phyloP scores from a whole-genome alignment of 2,113 vertebrate species.

The Trematocara marginatum region DNA sequence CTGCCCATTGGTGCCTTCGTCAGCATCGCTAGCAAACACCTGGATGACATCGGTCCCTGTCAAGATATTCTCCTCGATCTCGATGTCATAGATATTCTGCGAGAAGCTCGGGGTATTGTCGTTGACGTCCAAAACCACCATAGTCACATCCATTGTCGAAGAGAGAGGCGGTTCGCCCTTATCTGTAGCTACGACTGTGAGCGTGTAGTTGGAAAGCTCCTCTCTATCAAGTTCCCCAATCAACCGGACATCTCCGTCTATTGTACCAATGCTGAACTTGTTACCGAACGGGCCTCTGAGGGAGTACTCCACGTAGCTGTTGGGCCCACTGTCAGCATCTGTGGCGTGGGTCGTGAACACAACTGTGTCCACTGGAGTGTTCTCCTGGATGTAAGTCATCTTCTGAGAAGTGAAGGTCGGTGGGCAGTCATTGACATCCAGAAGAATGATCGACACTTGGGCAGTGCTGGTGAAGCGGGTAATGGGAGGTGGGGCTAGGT shows the following conservation, averaged over 20 bases:
- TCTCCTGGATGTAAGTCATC: constrained; percentile 89
- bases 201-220: constrained; percentile 83
- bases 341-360: constrained; percentile 84
- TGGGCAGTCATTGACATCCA: constrained; percentile 91
- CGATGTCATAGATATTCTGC: constrained; percentile 83
- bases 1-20: constrained; percentile 90
- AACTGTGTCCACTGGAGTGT: constrained; percentile 85
- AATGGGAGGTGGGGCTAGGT: constrained; percentile 74
- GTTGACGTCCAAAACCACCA: constrained; percentile 88
- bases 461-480: constrained; percentile 85
- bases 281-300: constrained; percentile 74
- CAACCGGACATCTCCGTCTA: constrained; percentile 84
- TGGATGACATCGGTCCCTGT: constrained; percentile 86
- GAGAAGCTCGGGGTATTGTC: constrained; percentile 90
- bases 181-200: constrained; percentile 87
- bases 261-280: constrained; percentile 85
- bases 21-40: constrained; percentile 81
- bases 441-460: constrained; percentile 91
- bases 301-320: constrained; percentile 94
- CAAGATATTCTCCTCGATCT: constrained; percentile 83
- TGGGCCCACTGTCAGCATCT: constrained; percentile 91
- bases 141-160: constrained; percentile 80
- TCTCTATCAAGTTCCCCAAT: constrained; percentile 90
- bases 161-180: constrained; percentile 89
- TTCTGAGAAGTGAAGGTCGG: constrained; percentile 85